Evolutionary conservation across 2,113 vertebrate species (phyloP).

Genomic region (Ammodytes marinus): DNA sequence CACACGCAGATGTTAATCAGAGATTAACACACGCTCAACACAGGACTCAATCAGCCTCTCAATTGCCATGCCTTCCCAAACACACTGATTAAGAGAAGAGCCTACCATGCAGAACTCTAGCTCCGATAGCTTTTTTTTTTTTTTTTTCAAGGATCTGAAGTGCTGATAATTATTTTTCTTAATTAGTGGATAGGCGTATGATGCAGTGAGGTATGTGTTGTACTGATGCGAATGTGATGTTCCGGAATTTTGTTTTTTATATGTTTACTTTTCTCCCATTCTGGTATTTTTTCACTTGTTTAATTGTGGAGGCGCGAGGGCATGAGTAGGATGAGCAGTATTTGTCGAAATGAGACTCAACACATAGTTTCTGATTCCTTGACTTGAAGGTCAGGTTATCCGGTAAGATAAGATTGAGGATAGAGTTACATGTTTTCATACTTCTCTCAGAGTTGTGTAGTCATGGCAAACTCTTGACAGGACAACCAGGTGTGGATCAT

Average conservation of each 20-base stretch:
- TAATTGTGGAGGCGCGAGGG: constrained; percentile 40
- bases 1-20: constrained; percentile 82
- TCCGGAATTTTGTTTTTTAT: constrained; percentile 53
- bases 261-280: constrained; percentile 57
- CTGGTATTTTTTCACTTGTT: constrained; percentile 43
- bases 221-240: constrained; percentile 53
- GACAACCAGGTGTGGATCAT: constrained; percentile 44
- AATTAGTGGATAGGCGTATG: constrained; percentile 64
- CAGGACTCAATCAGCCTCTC: constrained; percentile 80
- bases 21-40: constrained; percentile 80
- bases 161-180: constrained; percentile 72
- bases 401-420: constrained; percentile 11
- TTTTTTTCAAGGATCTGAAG: constrained; percentile 66
- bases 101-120: constrained; percentile 72
- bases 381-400: constrained; percentile 36
- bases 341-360: constrained; percentile 40
- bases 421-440: constrained; percentile 45
- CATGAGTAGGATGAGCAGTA: constrained; percentile 17
- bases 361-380: constrained; percentile 8
- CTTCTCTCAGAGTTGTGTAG: constrained; percentile 22
- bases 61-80: constrained; percentile 72
- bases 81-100: constrained; percentile 79
- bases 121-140: constrained; percentile 32
- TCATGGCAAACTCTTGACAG: constrained; percentile 35
- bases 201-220: constrained; percentile 61